Conservation (phyloP, 2,888 invertebrate genomes). For the Macrophya alboannulata region DNA sequence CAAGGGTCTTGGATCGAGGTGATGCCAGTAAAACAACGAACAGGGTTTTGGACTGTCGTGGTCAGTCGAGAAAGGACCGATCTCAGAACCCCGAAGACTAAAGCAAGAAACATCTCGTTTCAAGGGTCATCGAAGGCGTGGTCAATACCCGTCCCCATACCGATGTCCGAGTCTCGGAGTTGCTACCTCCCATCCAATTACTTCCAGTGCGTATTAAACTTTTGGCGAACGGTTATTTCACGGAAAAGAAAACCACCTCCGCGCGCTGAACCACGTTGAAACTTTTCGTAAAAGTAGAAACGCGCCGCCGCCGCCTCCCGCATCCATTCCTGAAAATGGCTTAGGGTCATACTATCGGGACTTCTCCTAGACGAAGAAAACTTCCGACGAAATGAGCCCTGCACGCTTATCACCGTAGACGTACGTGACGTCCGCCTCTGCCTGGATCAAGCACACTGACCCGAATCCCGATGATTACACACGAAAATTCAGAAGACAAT, state of each 20-base stretch:
- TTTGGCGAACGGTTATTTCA: slow-evolving; percentile 38
- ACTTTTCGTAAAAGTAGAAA: slow-evolving; percentile 41
- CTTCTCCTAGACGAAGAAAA: background rate
- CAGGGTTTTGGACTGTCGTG: background rate
- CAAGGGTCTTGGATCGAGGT: background rate
- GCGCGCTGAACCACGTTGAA: background rate
- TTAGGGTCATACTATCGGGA: slow-evolving; percentile 6
- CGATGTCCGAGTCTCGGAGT: background rate
- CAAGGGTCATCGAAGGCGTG: slow-evolving; percentile 50
- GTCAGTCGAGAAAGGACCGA: slow-evolving; percentile 7
- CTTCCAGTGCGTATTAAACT: slow-evolving; percentile 50
- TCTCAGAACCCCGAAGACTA: background rate
- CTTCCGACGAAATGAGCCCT: background rate
- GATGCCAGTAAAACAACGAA: background rate
- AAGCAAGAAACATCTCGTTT: slow-evolving; percentile 53
- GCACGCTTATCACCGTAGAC: background rate
- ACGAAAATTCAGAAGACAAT: background rate
- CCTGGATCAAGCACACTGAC: background rate
- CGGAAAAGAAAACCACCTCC: background rate
- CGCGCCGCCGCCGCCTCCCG: background rate
- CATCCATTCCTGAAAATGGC: slow-evolving; percentile 22
- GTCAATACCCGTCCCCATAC: slow-evolving; percentile 9
- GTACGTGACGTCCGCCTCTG: background rate
- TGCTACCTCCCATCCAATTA: slow-evolving; percentile 46
- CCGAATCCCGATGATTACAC: background rate